Conservation (phyloP, 2,797 vertebrate species). For the Anguilla marmorata region DNA sequence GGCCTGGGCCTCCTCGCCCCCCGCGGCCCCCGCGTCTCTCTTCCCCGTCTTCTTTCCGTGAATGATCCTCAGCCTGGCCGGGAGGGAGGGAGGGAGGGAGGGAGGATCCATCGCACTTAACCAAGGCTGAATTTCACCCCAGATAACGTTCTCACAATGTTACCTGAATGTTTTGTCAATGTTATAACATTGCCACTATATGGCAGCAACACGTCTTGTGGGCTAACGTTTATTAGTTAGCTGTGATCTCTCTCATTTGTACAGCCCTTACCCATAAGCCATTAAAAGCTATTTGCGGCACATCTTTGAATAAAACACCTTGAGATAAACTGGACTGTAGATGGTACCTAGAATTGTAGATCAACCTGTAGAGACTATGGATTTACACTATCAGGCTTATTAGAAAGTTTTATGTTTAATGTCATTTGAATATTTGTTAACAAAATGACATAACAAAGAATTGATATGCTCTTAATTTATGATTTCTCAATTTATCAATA, state of each 20-base stretch:
- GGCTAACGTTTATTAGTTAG: no score
- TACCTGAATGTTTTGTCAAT: no score
- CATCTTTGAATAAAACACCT: not conserved
- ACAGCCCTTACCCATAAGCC: not conserved
- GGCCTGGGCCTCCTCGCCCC: conserved; percentile 75
- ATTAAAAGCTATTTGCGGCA: not conserved
- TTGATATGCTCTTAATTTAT: not conserved
- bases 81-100: no score
- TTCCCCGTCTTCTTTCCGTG: conserved; percentile 86
- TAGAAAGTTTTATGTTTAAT: not conserved
- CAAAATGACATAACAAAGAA: not conserved
- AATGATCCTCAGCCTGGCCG: conserved; percentile 81
- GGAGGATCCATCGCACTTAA: not conserved
- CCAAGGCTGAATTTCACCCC: not conserved
- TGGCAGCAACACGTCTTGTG: no score
- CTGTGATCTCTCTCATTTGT: not conserved
- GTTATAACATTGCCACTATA: no score
- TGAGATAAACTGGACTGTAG: not conserved
- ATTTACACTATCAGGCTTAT: not conserved
- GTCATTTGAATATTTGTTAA: not conserved
- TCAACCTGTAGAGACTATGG: not conserved
- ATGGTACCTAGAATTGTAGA: not conserved
- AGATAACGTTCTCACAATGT: not conserved
- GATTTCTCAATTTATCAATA: not conserved
- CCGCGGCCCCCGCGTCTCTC: conserved; percentile 69